Base-by-base conservation (phyloP, 1,140 invertebrate species). In the Adoxophyes honmai region DNA sequence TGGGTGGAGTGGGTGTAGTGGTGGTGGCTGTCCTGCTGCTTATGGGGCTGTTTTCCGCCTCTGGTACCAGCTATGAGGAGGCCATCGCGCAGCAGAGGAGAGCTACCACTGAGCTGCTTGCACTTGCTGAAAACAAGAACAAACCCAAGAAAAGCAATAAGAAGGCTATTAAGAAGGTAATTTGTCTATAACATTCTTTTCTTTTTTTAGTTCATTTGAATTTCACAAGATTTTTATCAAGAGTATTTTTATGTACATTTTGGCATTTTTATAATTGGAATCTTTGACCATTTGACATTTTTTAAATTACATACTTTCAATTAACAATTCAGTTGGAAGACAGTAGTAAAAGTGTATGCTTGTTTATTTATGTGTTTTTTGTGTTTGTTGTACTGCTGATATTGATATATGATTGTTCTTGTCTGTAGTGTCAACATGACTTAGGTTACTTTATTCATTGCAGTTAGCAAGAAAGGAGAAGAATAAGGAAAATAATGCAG, bases 391-490 rank as follows among this genome's bases (percentile, higher is more conserved):
- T n/a, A n/a, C n/a, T n/a, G n/a, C n/a, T n/a, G n/a, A n/a, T n/a
- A n/a, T n/a, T n/a, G n/a, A n/a, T n/a, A n/a, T n/a, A n/a, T n/a
- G n/a, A n/a, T n/a, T n/a, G n/a, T n/a, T n/a, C n/a, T n/a, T n/a
- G n/a, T n/a, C n/a, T n/a, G n/a, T n/a, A n/a, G n/a, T n/a, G n/a
- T n/a, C 14, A 48, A 11, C 14, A 48, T 6, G 15, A 11, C n/a
- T 48, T 3, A 9, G 14, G 10, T 4, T 11, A 10, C 14, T 14
- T 11, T 48, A 57, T 9, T 56, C 56, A 52, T 60, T 62, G 48
- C 65, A 86, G 85, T 70, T 78, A 62, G 83, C 85, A n/a, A 85
- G 86, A 61, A 88, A 86, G 56, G 81, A 90, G 57, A 87, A 82
- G 53, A 81, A 71, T 52, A 86, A 87, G 55, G 85, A 87, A 39